Conservation (phyloP, 2,797 vertebrate genomes). For the Odontamblyopus rebecca region DNA sequence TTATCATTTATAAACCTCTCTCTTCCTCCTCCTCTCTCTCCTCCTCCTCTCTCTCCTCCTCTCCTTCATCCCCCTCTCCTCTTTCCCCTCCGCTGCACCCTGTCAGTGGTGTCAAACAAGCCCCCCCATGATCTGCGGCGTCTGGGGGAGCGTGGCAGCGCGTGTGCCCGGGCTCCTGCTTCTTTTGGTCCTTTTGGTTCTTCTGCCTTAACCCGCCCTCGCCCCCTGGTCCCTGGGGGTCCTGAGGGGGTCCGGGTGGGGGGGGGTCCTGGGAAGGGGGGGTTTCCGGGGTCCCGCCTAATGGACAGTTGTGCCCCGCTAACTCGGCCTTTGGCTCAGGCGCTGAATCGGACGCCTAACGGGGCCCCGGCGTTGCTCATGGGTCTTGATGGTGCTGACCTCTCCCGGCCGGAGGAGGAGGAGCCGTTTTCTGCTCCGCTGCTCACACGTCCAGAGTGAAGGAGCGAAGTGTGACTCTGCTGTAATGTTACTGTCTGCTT, state of each 20-base stretch:
- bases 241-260: no score
- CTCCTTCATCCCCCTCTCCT: conserved; percentile 1
- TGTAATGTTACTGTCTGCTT: no score
- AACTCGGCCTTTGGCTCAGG: conserved; percentile 76
- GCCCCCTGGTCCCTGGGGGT: conserved; percentile 65
- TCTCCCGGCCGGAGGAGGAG: conserved; percentile 69
- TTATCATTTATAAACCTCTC: no score
- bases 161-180: conserved; percentile 62
- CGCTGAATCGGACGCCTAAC: conserved; percentile 71
- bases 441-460: conserved; percentile 59
- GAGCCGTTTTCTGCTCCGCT: conserved; percentile 62
- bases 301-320: conserved; percentile 73
- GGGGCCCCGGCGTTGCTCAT: conserved; percentile 74
- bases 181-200: conserved; percentile 69
- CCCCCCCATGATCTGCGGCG: conserved; percentile 74
- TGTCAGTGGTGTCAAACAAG: conserved; percentile 59
- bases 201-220: conserved; percentile 60
- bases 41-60: no score
- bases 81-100: conserved; percentile 78
- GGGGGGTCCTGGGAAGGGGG: conserved; percentile 9
- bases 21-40: no score
- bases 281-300: conserved; percentile 74
- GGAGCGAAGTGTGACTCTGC: neutral
- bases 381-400: conserved; percentile 78
- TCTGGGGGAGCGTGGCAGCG: conserved; percentile 67